Evolutionary conservation across 2,888 invertebrate species (phyloP).

Genomic region (Sepiola atlantica): DNA sequence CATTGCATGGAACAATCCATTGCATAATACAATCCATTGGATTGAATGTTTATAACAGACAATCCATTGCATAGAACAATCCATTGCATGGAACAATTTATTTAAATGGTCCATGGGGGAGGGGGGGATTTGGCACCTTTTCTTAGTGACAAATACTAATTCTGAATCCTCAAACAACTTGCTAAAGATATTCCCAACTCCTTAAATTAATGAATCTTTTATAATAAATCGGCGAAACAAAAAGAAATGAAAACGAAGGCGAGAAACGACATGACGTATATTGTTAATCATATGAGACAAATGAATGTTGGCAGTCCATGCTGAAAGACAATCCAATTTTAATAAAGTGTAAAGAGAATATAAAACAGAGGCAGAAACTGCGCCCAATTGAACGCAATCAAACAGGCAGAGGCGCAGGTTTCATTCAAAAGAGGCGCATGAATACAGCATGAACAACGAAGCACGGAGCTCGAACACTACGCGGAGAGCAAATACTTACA

Average conservation of each 20-base stretch:
- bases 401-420: not conserved
- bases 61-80: no score
- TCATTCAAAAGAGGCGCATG: not conserved
- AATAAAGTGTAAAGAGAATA: not conserved
- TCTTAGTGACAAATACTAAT: not conserved
- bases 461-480: not conserved
- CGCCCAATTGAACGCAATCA: not conserved
- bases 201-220: slow-evolving; percentile 5
- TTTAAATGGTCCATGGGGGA: no score
- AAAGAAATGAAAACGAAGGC: not conserved
- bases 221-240: not conserved
- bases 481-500: not conserved
- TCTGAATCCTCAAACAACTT: not conserved
- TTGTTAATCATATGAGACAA: not conserved
- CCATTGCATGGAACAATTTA: no score
- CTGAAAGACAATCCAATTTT: not conserved
- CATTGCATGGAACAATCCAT: no score
- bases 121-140: not conserved
- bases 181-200: not conserved
- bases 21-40: no score
- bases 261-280: not conserved
- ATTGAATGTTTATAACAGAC: no score
- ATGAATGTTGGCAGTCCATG: not conserved
- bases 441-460: not conserved
- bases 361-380: not conserved